Evolutionary conservation across 2,113 vertebrate genomes (phyloP).

Genomic region (Halcyon malimbica): DNA sequence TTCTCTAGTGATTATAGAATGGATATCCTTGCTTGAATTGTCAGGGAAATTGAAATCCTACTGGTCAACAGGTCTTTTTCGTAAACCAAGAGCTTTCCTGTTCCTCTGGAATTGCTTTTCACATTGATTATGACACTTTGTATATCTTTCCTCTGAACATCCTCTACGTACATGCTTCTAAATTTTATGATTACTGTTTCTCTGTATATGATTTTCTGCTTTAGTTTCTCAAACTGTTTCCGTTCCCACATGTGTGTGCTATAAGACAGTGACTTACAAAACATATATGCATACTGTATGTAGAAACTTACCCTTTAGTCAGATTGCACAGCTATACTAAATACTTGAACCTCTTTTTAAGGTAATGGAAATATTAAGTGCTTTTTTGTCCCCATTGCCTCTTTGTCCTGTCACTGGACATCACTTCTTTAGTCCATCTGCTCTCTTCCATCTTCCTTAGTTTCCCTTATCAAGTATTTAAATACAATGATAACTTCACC

Average conservation of each 20-base stretch:
- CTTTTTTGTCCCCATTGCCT: neutral
- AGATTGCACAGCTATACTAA: neutral
- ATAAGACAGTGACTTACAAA: neutral
- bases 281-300: neutral
- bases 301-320: neutral
- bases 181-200: neutral
- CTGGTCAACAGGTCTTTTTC: neutral
- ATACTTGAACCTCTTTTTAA: neutral
- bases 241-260: neutral
- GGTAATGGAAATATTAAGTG: neutral
- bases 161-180: neutral
- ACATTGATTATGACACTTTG: neutral
- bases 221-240: neutral
- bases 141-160: neutral
- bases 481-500: neutral
- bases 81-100: neutral
- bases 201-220: neutral
- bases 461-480: neutral
- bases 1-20: slow-evolving; percentile 29
- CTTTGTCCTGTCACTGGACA: neutral
- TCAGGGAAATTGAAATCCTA: slow-evolving; percentile 60
- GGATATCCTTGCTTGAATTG: slow-evolving; percentile 34
- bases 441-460: neutral
- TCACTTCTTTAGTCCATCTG: neutral
- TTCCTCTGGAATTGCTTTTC: slow-evolving; percentile 36